Conservation (phyloP, 2,888 invertebrate genomes). For the Coenonympha glycerion region DNA sequence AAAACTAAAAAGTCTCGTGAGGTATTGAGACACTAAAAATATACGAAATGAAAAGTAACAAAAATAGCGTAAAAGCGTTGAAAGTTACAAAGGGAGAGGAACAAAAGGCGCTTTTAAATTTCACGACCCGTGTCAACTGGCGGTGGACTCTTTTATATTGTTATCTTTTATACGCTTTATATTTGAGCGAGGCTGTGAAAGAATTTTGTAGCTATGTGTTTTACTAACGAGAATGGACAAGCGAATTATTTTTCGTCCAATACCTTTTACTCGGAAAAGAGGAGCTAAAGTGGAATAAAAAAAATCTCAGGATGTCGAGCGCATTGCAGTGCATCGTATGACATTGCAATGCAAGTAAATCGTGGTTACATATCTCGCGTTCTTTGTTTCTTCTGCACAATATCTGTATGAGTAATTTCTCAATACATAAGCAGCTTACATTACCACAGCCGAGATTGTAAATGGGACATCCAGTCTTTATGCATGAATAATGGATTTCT, state of each 20-base stretch:
- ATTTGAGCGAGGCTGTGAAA: neutral
- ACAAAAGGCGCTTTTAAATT: conserved; percentile 17
- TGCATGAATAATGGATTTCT: conserved; percentile 8
- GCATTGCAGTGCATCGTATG: too few relatives aligned
- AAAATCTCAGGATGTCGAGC: too few relatives aligned
- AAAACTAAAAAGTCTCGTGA: too few relatives aligned
- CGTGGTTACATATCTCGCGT: neutral
- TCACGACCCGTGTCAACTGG: conserved; percentile 20
- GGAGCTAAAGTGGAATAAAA: too few relatives aligned
- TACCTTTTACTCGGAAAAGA: too few relatives aligned
- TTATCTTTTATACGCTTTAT: conserved; percentile 4
- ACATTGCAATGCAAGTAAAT: conserved; percentile 16
- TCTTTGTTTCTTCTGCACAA: neutral
- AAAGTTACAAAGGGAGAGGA: conserved; percentile 3
- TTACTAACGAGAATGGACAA: neutral
- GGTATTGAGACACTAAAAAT: conserved; percentile 2
- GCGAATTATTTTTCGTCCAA: neutral
- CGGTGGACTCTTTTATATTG: conserved; percentile 12
- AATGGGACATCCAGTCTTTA: conserved; percentile 1
- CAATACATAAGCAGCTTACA: neutral
- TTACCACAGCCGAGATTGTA: neutral
- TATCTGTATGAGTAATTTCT: neutral
- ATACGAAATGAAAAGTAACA: neutral
- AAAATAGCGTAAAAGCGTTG: conserved; percentile 7
- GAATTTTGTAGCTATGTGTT: neutral